A percentile compares a stretch with the other conserved stretches of the same genome.
Conservation (phyloP, 2,797 vertebrate species). For the Australoheros facetus region DNA sequence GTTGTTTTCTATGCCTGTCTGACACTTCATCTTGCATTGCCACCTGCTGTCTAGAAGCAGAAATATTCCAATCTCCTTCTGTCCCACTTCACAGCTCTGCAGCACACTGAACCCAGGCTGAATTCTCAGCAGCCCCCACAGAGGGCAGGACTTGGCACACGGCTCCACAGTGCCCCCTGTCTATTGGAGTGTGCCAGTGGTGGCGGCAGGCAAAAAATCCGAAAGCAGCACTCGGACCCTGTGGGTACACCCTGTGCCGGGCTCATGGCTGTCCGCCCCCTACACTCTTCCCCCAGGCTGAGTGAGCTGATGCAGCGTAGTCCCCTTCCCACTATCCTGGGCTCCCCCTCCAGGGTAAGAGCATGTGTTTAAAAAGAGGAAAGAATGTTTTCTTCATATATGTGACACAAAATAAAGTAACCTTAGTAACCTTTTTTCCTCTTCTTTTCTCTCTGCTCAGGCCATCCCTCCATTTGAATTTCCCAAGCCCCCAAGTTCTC, state of each 20-base stretch:
- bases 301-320: constrained; percentile 95
- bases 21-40: constrained; percentile 6
- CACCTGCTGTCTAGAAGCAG: constrained; percentile 8
- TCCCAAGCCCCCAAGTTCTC: constrained; percentile 90
- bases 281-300: constrained; percentile 92
- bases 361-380: neutral
- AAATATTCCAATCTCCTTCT: constrained; percentile 4
- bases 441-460: constrained; percentile 64
- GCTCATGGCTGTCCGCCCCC: constrained; percentile 84
- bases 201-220: constrained; percentile 89
- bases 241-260: constrained; percentile 72
- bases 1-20: neutral
- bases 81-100: constrained; percentile 60
- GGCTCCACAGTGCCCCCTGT: constrained; percentile 96
- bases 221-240: constrained; percentile 93
- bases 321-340: constrained; percentile 94
- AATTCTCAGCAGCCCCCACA: constrained; percentile 71
- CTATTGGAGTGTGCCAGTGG: constrained; percentile 85
- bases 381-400: accelerated
- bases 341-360: constrained; percentile 94
- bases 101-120: constrained; percentile 58
- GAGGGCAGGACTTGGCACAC: constrained; percentile 83
- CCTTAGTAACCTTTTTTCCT: neutral
- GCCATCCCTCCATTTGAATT: constrained; percentile 90
- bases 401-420: neutral